Evolutionary conservation across 2,888 invertebrate genomes (phyloP).

Genomic region (Ephialtes manifestator): DNA sequence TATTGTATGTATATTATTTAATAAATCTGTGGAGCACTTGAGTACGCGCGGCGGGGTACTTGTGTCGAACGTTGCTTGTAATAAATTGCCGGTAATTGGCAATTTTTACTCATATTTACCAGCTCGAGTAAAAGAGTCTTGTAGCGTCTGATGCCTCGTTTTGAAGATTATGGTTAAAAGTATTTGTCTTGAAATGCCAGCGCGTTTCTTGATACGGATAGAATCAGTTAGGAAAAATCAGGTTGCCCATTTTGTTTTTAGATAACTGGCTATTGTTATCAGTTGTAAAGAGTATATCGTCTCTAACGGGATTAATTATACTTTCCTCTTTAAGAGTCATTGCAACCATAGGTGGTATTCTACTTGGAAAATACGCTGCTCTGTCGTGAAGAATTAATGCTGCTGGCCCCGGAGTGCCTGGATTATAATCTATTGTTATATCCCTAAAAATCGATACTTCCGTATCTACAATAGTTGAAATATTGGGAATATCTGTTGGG

Average conservation of each 20-base stretch:
- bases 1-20: no score
- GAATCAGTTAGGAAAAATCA: constrained; percentile 13
- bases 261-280: background rate
- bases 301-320: background rate
- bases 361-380: constrained; percentile 65
- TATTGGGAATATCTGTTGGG: background rate
- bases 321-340: constrained; percentile 4
- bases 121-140: no score
- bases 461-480: background rate
- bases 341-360: constrained; percentile 69
- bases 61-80: no score
- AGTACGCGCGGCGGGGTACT: no score
- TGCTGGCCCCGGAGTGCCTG: background rate
- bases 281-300: background rate
- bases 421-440: background rate
- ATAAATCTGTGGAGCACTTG: no score
- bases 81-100: no score
- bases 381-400: constrained; percentile 47
- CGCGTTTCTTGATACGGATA: background rate
- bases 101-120: no score
- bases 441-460: background rate
- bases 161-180: constrained; percentile 64
- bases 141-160: no score
- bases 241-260: background rate
- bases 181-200: constrained; percentile 13